Evolutionary conservation across 2,113 vertebrate genomes (phyloP), one percentile per base, ranked within the genome.

Genomic region (Heteronetta atricapilla): DNA sequence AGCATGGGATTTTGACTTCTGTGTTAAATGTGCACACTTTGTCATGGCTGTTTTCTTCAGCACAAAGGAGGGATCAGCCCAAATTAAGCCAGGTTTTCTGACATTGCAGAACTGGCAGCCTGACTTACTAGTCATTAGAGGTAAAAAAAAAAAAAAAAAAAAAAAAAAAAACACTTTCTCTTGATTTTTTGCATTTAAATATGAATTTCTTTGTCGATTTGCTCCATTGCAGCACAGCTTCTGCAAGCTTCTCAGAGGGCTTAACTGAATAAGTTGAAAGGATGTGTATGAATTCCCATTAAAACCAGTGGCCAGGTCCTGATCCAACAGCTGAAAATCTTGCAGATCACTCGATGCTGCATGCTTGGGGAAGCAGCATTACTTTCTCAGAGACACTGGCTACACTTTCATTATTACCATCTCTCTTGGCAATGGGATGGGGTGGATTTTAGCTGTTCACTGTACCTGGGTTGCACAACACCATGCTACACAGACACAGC

Each of bases 321-420:
- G 40, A 2, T 25, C 12, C 28, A 36, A 22, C 36, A 19, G 11
- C 34, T 34, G 78, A 36, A 33, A 68, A 48, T 48, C 29, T 26
- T 9, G 1, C 26, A n/a, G 13, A 17, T 34, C 0, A 0, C 16
- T 55, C 0, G 2, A 0, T 3, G 3, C 52, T 36, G 1, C 53
- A n/a, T 1, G 1, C 14, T n/a, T 5, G 3, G 31, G 46, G 46
- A 42, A 78, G 60, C 13, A 68, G 9, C 29, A 21, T 20, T 56
- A 11, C 17, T 21, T 70, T 64, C 53, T 33, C 4, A 1, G 31
- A 40, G 53, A 9, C 31, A n/a, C 0, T 10, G 42, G 38, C 19
- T 13, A 1, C 21, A 33, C 22, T 70, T 8, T 1, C 0, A 0
- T 13, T 34, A 33, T 2, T 55, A 10, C 40, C 56, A 14, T 19